phyloP scores from a whole-genome alignment of 2,797 vertebrate genomes.

The Eidolon dupreanum region DNA sequence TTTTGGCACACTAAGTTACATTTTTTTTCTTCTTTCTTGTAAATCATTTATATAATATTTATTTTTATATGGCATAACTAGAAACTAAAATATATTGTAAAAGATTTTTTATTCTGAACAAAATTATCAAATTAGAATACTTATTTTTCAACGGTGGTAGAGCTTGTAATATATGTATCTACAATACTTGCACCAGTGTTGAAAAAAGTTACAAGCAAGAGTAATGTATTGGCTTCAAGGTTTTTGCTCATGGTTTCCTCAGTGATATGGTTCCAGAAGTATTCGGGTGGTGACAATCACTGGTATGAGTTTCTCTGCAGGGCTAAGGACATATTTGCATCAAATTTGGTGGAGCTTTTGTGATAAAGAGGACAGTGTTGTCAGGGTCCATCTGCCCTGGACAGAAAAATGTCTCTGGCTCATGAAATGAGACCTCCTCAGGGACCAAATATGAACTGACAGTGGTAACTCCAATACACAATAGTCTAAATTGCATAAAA shows the following conservation, averaged over 20 bases:
- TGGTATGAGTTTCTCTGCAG: conserved; percentile 30
- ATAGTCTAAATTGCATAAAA: conserved; percentile 24
- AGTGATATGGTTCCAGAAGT: neutral
- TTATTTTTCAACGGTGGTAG: conserved; percentile 63
- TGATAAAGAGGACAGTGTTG: neutral
- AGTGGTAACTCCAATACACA: conserved; percentile 19
- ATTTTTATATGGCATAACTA: conserved; percentile 86
- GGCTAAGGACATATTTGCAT: neutral
- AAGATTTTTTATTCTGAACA: conserved; percentile 56
- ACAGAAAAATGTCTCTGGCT: conserved; percentile 33
- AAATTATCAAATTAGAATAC: conserved; percentile 36
- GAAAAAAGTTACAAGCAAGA: conserved; percentile 41
- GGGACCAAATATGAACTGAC: conserved; percentile 36
- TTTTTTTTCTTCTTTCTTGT: conserved; percentile 65
- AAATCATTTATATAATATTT: conserved; percentile 87
- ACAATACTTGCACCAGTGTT: conserved; percentile 33
- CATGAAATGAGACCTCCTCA: conserved; percentile 37
- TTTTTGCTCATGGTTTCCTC: conserved; percentile 16
- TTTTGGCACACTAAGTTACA: neutral
- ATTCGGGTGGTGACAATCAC: neutral
- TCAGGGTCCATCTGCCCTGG: neutral
- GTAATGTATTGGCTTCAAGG: neutral
- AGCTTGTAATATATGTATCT: conserved; percentile 68
- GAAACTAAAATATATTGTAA: conserved; percentile 63
- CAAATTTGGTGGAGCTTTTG: neutral